Base-by-base conservation (phyloP, 30 jellyfish, hydroid and myxozoan species). In the Haliclystus octoradiatus region DNA sequence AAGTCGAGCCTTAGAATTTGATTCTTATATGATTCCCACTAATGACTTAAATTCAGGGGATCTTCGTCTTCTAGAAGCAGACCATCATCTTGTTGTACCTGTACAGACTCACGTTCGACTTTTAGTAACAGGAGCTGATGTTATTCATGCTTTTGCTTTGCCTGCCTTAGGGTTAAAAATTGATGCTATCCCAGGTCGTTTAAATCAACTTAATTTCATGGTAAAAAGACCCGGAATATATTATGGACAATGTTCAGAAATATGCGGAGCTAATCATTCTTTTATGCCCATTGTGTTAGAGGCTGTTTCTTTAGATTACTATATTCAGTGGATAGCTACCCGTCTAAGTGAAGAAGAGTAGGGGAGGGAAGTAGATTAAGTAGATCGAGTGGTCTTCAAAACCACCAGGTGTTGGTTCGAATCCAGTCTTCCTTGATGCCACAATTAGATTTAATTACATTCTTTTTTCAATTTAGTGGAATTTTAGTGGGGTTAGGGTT, bases 211-310 rank as follows among this genome's bases (percentile, higher is more conserved):
- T 33, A 51, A 65, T 47, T 49, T 80, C 24, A 28, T 70, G 0
- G 23, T 66, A 0, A 71, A 80, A 1, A 71, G 82, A 73, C 53
- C 93, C 0, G 93, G 93, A 25, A 31, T 64, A 0, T 70, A 28
- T 72, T 80, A 71, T 66, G 93, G 93, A 0, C 93, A 80, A 52
- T 80, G 93, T 71, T 71, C 93, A 0, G 93, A 80, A 65, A 71
- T 80, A 2, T 80, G 93, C 49, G 88, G 93, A 0, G 31, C 81
- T 0, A 68, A 71, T 46, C 93, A 80, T 80, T 49, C 84, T 53
- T 80, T 80, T 65, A 80, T 80, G 88, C 93, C 93, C 0, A 80
- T 72, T 0, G 85, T 65, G 0, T 31, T 80, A 19, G 50, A 76
- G 26, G 85, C 68, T 0, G 93, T 71, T 0, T 78, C 92, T 50